These are phyloP conservation scores for Pholis gunnellus DNA, from an alignment of 2,113 vertebrate genomes.

Conservation along the genomic window DNA sequence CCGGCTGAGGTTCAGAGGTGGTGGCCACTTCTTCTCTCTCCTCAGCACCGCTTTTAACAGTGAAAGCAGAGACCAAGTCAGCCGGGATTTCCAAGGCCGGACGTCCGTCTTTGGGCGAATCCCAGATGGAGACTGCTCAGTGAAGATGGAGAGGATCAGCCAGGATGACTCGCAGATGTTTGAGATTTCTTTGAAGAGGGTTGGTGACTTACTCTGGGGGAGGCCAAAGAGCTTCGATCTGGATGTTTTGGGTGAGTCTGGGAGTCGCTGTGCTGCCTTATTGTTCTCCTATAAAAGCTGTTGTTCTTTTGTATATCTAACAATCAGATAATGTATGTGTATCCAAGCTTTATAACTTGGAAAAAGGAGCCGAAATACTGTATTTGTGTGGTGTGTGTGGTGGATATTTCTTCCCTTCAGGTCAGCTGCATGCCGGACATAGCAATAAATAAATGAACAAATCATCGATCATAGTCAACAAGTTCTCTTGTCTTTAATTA, in stretches of 20 bases:
- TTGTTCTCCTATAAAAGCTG: neutral
- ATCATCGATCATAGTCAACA: neutral
- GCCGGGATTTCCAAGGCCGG: constrained; percentile 73
- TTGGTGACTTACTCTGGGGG: constrained; percentile 66
- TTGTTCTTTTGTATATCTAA: neutral
- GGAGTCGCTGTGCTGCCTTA: neutral
- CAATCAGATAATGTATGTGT: neutral
- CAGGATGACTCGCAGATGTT: constrained; percentile 67
- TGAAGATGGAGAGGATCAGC: constrained; percentile 75
- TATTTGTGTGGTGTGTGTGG: neutral
- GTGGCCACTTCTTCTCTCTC: constrained; percentile 29
- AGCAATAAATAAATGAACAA: neutral
- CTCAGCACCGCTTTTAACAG: constrained; percentile 74
- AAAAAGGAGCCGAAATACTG: neutral
- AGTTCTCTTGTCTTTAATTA: neutral
- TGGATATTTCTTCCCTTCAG: neutral
- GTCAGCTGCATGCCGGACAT: neutral
- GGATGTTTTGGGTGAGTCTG: constrained; percentile 71
- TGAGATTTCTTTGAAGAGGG: constrained; percentile 75
- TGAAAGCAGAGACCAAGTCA: constrained; percentile 54
- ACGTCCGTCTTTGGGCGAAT: constrained; percentile 69
- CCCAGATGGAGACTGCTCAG: constrained; percentile 81
- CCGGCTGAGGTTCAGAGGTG: constrained; percentile 63
- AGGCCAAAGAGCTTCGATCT: constrained; percentile 57
- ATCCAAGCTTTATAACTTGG: neutral